A percentile compares a stretch with the other conserved stretches of the same genome.
Conservation (phyloP, 2,888 invertebrate genomes). For the Crepidodera aurea region DNA sequence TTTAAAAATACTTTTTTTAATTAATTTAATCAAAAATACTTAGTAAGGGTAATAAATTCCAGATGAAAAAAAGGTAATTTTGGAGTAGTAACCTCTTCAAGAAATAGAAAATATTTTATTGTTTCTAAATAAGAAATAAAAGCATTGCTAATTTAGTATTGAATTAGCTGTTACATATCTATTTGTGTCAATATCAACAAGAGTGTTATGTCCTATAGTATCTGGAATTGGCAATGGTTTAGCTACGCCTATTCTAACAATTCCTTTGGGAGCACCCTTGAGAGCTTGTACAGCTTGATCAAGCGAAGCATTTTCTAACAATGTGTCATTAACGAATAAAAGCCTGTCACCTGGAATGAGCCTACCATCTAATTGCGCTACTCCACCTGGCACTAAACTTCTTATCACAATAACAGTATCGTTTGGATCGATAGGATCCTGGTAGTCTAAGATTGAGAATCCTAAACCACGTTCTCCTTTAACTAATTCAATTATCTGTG, state of each 20-base stretch:
- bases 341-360: conserved; percentile 97
- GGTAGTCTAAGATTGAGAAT: conserved; percentile 96
- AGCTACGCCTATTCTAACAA: conserved; percentile 95
- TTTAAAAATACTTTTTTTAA: no score
- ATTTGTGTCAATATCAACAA: conserved; percentile 55
- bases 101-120: no score
- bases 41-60: no score
- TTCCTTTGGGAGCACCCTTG: conserved; percentile 94
- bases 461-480: conserved; percentile 98
- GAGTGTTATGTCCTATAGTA: conserved; percentile 65
- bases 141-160: conserved; percentile 35
- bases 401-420: conserved; percentile 98
- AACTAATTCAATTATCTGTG: conserved; percentile 93
- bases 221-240: conserved; percentile 87
- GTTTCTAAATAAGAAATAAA: no score
- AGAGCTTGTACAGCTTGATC: conserved; percentile 97
- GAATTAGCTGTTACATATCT: conserved; percentile 50
- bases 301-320: conserved; percentile 92
- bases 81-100: no score
- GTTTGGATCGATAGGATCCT: conserved; percentile 94
- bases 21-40: no score
- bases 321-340: conserved; percentile 92
- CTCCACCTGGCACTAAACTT: conserved; percentile 97
- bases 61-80: no score
- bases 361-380: conserved; percentile 96